A percentile compares a stretch with the other conserved stretches of the same genome.
Evolutionary conservation across 2,888 invertebrate species (phyloP).

Genomic region (Rhamphomyia laevipes): DNA sequence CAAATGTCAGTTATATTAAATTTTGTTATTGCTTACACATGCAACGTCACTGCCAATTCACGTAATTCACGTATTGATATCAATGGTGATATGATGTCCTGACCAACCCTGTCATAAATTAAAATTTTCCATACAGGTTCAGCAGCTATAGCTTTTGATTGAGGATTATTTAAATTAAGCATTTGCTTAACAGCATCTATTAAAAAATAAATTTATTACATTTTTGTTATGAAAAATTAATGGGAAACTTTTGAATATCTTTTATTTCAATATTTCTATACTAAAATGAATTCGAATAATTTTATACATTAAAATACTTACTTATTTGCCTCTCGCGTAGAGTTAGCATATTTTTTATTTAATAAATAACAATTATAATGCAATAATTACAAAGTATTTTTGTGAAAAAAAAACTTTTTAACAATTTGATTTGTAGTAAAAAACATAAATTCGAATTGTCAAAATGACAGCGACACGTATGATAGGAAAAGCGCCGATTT

Average conservation of each 20-base stretch:
- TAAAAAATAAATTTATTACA: slow-evolving; percentile 23
- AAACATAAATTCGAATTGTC: too few species aligned
- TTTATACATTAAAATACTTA: slow-evolving; percentile 31
- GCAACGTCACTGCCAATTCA: slow-evolving; percentile 93
- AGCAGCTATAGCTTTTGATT: slow-evolving; percentile 59
- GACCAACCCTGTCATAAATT: slow-evolving; percentile 90
- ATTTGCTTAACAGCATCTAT: slow-evolving; percentile 87
- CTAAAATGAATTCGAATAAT: not conserved
- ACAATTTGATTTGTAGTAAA: too few species aligned
- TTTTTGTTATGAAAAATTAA: not conserved
- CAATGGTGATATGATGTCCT: slow-evolving; percentile 96
- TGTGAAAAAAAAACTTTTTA: too few species aligned
- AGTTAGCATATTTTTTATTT: slow-evolving; percentile 47
- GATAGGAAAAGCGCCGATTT: too few species aligned
- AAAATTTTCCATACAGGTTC: slow-evolving; percentile 96
- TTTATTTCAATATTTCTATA: not conserved
- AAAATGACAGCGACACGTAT: too few species aligned
- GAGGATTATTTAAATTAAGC: slow-evolving; percentile 81
- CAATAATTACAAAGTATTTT: too few species aligned
- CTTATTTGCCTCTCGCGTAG: slow-evolving; percentile 62
- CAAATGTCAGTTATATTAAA: not conserved
- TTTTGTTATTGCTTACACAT: slow-evolving; percentile 60
- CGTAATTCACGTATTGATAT: slow-evolving; percentile 90
- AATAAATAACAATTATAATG: not conserved
- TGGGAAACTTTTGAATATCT: not conserved